Evolutionary conservation across 2,888 invertebrate genomes (phyloP), one percentile per base, ranked within the genome.

Genomic region (Lycophotia porphyrea): DNA sequence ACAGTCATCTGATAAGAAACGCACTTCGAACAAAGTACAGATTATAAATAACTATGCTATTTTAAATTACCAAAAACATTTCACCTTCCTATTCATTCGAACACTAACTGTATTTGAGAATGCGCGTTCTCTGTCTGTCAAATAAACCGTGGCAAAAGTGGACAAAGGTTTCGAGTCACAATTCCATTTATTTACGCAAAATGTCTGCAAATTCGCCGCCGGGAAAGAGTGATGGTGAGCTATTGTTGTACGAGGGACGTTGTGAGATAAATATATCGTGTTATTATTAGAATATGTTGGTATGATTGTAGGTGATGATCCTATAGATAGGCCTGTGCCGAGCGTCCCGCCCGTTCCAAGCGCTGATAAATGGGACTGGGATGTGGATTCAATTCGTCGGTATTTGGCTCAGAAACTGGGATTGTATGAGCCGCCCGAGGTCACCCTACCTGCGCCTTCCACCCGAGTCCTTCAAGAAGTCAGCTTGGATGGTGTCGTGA

Each of bases 401-500:
- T 98, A 97, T 93, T 96, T 98, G 84, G 97, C 97, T 21, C 97
- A 97, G 80, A 98, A 97, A 89, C 94, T 98, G 4, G 97, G 97
- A 70, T 94, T 98, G 80, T 94, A 96, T 74, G 97, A 97, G 82
- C 92, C 95, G 0, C 89, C 94, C 0, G 95, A 95, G 74, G 90
- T 93, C 0, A 89, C 7, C n/a, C n/a, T 63, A 63, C 63, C 94
- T 1, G 90, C 89, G 24, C 92, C 93, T 0, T 88, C 89, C 2
- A 93, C 93, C 71, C 94, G 94, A 89, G 97, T 98, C 68, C 95
- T 99, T 71, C 97, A 97, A 44, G 97, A 98, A 88, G 96, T 98
- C 58, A 97, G 97, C 71, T 95, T 99, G 82, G 98, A 98, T 87
- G 98, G 98, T 2, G 96, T 99, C 71, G 97, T 97, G 0, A 97